Conservation (phyloP, 2,888 invertebrate genomes). For the Chrysotoxum bicinctum region DNA sequence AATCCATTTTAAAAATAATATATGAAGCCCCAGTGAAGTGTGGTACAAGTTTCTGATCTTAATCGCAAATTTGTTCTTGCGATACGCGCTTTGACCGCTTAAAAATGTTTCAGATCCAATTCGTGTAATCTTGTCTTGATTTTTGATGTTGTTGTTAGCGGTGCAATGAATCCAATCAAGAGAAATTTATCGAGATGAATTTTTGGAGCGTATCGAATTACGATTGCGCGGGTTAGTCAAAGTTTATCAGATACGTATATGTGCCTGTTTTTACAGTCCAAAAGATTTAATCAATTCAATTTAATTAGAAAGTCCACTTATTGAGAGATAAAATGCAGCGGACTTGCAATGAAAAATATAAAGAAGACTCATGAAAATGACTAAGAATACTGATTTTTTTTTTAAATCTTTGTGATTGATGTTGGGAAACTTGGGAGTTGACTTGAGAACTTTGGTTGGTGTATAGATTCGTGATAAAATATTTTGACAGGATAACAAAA, state of each 20-base stretch:
- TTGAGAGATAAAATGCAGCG: background rate
- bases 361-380: background rate
- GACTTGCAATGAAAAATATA: background rate
- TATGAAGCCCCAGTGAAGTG: background rate
- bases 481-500: no score
- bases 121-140: conserved; percentile 2
- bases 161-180: conserved; percentile 50
- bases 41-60: conserved; percentile 60
- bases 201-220: conserved; percentile 63
- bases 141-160: background rate
- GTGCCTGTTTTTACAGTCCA: background rate
- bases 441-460: no score
- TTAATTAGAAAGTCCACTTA: conserved; percentile 50
- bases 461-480: no score
- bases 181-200: conserved; percentile 60
- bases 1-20: conserved; percentile 28
- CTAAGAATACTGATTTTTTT: background rate
- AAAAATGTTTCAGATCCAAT: conserved; percentile 18
- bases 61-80: conserved; percentile 56
- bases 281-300: conserved; percentile 32
- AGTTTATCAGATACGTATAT: conserved; percentile 20
- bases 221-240: conserved; percentile 25
- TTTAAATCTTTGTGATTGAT: background rate
- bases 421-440: background rate
- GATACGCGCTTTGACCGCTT: conserved; percentile 9